Evolutionary conservation across 2,888 invertebrate genomes (phyloP).

Genomic region (Pantelozetes paolii): DNA sequence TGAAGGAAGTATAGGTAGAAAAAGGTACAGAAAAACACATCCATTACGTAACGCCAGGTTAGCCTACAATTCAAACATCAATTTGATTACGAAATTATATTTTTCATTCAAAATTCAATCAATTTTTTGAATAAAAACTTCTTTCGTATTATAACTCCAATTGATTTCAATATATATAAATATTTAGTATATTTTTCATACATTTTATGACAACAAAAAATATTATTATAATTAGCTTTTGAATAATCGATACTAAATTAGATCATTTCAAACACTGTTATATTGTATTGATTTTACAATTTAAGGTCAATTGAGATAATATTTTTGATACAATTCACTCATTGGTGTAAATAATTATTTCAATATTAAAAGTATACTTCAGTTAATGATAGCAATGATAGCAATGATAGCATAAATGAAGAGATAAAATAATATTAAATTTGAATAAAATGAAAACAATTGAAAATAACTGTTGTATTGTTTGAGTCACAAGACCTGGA

Average conservation of each 20-base stretch:
- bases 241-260: not conserved
- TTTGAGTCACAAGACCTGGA: no score
- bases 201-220: no score
- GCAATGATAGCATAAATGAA: no score
- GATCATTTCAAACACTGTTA: not conserved
- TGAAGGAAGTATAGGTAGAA: constrained; percentile 17
- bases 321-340: not conserved
- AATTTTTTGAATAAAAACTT: not conserved
- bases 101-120: not conserved
- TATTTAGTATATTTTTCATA: no score
- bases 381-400: no score
- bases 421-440: no score
- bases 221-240: not conserved
- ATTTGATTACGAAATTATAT: not conserved
- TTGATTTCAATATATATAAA: no score
- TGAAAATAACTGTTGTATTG: no score
- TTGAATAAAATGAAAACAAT: no score
- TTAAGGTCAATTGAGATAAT: constrained; percentile 3
- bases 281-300: not conserved
- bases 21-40: constrained; percentile 26
- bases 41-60: constrained; percentile 19
- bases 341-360: no score
- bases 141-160: no score
- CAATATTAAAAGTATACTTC: no score
- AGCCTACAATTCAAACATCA: not conserved